A percentile compares a stretch with the other conserved stretches of the same genome.
Evolutionary conservation across 2,888 invertebrate genomes (phyloP).

Genomic region (Euproctis similis): DNA sequence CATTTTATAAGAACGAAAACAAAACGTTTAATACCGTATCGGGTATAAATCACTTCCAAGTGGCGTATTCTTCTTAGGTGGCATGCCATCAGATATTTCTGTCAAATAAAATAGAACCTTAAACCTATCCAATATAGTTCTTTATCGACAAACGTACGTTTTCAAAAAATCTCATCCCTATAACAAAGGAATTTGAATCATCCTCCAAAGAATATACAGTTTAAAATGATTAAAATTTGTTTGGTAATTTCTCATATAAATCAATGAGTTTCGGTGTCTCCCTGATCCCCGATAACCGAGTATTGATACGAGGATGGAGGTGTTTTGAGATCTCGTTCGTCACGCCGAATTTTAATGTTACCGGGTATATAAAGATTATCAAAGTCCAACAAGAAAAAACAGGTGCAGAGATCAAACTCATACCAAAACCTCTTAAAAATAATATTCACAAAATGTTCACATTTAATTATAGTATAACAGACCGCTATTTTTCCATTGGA

Average conservation of each 20-base stretch:
- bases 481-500: too few relatives aligned
- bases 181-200: slow-evolving; percentile 10
- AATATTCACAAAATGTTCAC: too few relatives aligned
- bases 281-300: slow-evolving; percentile 41
- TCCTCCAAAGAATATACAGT: not conserved
- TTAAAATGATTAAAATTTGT: slow-evolving; percentile 10
- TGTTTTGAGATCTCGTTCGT: slow-evolving; percentile 45
- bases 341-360: slow-evolving; percentile 38
- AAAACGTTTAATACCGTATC: slow-evolving; percentile 73
- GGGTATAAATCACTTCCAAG: slow-evolving; percentile 69
- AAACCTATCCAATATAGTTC: not conserved
- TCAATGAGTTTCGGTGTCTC: slow-evolving; percentile 44
- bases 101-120: slow-evolving; percentile 17
- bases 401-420: not conserved
- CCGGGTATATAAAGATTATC: slow-evolving; percentile 21
- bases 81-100: slow-evolving; percentile 39
- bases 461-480: too few relatives aligned
- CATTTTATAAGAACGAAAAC: slow-evolving; percentile 63
- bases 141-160: slow-evolving; percentile 2
- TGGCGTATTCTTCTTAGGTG: slow-evolving; percentile 70
- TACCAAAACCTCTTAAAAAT: too few relatives aligned
- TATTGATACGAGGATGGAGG: slow-evolving; percentile 39
- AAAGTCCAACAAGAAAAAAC: slow-evolving; percentile 1
- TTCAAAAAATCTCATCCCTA: slow-evolving; percentile 3
- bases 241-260: slow-evolving; percentile 42